A percentile compares a stretch with the other conserved stretches of the same genome.
These are phyloP conservation scores for Pithys albifrons DNA, from an alignment of 2,113 vertebrate genomes.

Conservation along the genomic window DNA sequence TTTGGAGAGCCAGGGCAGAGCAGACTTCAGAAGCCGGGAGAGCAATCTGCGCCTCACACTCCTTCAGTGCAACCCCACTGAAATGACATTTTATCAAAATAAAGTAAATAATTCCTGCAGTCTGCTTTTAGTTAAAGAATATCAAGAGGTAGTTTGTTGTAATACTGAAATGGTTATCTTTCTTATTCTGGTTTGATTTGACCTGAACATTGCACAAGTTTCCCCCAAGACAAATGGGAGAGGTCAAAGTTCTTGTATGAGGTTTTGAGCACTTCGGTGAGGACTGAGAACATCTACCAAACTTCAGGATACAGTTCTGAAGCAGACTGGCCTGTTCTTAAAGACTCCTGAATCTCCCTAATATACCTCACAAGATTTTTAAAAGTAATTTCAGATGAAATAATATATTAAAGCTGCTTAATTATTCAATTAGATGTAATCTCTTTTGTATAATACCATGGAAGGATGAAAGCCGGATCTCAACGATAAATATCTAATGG, in stretches of 20 bases:
- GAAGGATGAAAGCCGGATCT: not conserved
- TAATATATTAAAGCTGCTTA: not conserved
- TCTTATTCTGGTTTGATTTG: not conserved
- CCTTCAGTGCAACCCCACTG: not conserved
- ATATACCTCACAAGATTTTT: not conserved
- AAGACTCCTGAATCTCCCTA: not conserved
- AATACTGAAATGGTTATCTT: not conserved
- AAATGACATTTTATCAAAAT: not conserved
- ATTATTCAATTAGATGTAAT: conserved; percentile 20
- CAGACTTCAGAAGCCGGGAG: not conserved
- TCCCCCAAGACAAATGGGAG: not conserved
- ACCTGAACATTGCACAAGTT: not conserved
- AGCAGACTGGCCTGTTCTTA: not conserved
- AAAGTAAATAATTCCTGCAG: not conserved
- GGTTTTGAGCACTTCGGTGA: not conserved
- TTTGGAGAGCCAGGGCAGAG: not conserved
- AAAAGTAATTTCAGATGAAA: not conserved
- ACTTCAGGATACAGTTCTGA: not conserved
- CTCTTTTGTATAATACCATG: not conserved
- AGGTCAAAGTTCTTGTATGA: not conserved
- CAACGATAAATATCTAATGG: not conserved
- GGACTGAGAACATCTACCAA: not conserved
- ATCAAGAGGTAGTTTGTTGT: not conserved
- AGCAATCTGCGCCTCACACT: not conserved
- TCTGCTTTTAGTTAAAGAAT: not conserved